Percentiles rank a stretch among this genome's conserved stretches.
phyloP scores from a whole-genome alignment of 2,113 vertebrate species.

The Corapipo altera region DNA sequence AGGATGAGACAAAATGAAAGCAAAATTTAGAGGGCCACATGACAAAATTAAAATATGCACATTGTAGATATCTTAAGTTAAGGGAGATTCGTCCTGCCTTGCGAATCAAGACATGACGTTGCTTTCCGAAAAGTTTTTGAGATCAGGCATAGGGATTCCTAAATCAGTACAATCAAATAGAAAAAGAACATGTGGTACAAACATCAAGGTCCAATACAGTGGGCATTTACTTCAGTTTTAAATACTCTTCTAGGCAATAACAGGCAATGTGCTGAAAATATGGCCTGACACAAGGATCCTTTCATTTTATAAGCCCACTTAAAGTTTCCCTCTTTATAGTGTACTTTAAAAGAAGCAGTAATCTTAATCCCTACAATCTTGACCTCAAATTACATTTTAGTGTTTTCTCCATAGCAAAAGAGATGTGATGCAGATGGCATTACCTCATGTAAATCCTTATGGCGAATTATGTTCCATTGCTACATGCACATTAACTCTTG shows the following conservation, averaged over 20 bases:
- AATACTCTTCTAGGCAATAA: background rate
- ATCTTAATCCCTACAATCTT: conserved; percentile 29
- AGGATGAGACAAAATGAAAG: background rate
- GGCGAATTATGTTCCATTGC: background rate
- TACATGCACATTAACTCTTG: background rate
- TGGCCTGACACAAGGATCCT: background rate
- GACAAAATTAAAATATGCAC: background rate
- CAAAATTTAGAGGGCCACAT: background rate
- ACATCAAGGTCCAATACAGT: background rate
- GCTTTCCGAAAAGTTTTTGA: background rate
- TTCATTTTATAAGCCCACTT: conserved; percentile 38
- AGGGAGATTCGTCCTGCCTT: background rate
- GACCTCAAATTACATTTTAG: background rate
- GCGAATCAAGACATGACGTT: background rate
- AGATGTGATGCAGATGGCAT: conserved; percentile 23
- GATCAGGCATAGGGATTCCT: background rate
- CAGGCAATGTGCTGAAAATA: conserved; percentile 19
- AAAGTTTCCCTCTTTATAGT: background rate
- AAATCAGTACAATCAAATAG: background rate
- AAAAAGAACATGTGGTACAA: background rate
- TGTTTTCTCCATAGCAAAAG: background rate
- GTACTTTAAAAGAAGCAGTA: conserved; percentile 20
- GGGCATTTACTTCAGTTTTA: background rate
- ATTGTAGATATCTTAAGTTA: background rate
- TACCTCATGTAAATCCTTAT: conserved; percentile 31